phyloP scores from a whole-genome alignment of 2,113 vertebrate genomes.

The Siniperca chuatsi region DNA sequence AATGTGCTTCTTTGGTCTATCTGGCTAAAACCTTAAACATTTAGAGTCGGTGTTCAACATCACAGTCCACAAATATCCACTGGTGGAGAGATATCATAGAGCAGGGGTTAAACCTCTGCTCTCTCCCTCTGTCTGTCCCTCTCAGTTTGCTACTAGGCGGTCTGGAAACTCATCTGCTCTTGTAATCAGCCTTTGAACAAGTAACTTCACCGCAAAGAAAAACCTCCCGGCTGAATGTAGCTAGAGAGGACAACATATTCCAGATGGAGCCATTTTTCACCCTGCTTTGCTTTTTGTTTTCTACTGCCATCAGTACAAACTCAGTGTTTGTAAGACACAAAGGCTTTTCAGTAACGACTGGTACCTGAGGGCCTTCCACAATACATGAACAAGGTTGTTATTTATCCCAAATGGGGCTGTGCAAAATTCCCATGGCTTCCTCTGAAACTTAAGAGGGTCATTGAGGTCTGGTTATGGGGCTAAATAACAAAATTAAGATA shows the following conservation, averaged over 20 bases:
- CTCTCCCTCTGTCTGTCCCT: slow-evolving; percentile 13
- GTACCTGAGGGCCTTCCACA: slow-evolving; percentile 62
- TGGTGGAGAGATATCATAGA: slow-evolving; percentile 43
- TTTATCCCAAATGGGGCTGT: slow-evolving; percentile 51
- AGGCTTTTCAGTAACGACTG: slow-evolving; percentile 56
- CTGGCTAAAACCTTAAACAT: slow-evolving; percentile 27
- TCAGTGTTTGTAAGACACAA: slow-evolving; percentile 45
- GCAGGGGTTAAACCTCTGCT: slow-evolving; percentile 30
- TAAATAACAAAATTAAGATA: slow-evolving; percentile 36
- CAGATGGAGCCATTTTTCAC: slow-evolving; percentile 63
- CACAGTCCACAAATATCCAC: slow-evolving; percentile 49
- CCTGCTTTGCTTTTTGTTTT: slow-evolving; percentile 24
- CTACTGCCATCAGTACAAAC: slow-evolving; percentile 27
- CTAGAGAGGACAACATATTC: slow-evolving; percentile 56
- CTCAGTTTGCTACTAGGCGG: slow-evolving; percentile 45
- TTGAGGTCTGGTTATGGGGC: slow-evolving; percentile 42
- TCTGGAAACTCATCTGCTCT: slow-evolving; percentile 64
- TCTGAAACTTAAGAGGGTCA: slow-evolving; percentile 60
- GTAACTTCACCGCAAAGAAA: slow-evolving; percentile 48
- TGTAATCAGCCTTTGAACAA: slow-evolving; percentile 68
- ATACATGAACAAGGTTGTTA: slow-evolving; percentile 52
- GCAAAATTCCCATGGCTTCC: slow-evolving; percentile 50
- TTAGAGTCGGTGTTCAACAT: slow-evolving; percentile 35
- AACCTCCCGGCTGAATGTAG: slow-evolving; percentile 44
- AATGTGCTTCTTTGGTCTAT: slow-evolving; percentile 40